Evolutionary conservation across 1,140 invertebrate genomes (phyloP), one percentile per base, ranked within the genome.

Genomic region (Drosophila nigromelanica): DNA sequence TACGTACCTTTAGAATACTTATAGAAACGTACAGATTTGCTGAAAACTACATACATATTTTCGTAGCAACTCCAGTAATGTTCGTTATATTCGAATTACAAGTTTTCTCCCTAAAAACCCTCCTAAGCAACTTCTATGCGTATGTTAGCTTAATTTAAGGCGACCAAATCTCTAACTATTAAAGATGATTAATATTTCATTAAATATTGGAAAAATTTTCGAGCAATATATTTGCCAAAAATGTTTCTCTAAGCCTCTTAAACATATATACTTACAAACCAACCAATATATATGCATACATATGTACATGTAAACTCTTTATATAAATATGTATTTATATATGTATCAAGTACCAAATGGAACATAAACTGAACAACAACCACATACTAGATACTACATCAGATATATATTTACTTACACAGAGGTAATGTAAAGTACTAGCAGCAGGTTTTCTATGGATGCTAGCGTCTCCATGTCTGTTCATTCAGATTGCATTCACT

Each of bases 151-250:
- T 70, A 56, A 51, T 78, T 81, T 67, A 77, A 73, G 64, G 70
- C 78, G 83, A 87, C 83, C 83, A 86, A 87, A 59, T 73, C 71
- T 78, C 63, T 85, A 69, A 61, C 54, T 74, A 64, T 51, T 67
- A 52, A 68, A 62, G 27, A 55, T 51, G 50, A 74, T 43, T 45
- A 51, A 58, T 47, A 78, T 66, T 61, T 70, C 74, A 73, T 45
- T 69, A 64, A 59, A 67, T 72, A 79, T 67, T 76, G 62, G 62
- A 82, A 56, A 59, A 70, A 64, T 77, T 87, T 87, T 87, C 70
- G 79, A 89, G 80, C 76, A 89, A 89, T 80, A 82, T 83, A 80
- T 89, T 89, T 83, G 85, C 83, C 76, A 83, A 79, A 60, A 87
- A 64, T 67, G 73, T 85, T 80, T 87, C 78, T 61, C 69, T 71